phyloP scores from a whole-genome alignment of 2,888 invertebrate species.

The Sphaerophoria taeniata region DNA sequence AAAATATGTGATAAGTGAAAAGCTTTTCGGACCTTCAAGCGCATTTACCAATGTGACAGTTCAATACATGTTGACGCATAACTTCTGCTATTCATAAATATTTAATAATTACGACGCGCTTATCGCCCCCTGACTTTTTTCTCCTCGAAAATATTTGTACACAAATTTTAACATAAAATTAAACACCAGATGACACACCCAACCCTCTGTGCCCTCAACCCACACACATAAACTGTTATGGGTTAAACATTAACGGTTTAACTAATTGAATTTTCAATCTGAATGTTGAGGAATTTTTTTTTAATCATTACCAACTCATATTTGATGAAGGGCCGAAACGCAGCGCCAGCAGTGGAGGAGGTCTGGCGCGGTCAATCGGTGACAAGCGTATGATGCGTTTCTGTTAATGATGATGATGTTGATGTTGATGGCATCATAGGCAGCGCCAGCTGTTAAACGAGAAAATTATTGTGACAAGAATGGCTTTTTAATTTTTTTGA shows the following conservation, averaged over 20 bases:
- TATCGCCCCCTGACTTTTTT: neutral
- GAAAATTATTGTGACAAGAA: constrained; percentile 62
- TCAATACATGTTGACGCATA: constrained; percentile 46
- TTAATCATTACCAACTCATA: constrained; percentile 64
- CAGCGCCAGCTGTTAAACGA: constrained; percentile 63
- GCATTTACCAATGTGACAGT: constrained; percentile 26
- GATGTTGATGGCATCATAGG: constrained; percentile 50
- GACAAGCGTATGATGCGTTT: constrained; percentile 16
- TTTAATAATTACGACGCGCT: constrained; percentile 41
- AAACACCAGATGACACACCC: constrained; percentile 23
- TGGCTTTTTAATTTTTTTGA: constrained; percentile 9
- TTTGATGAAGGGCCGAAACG: constrained; percentile 55
- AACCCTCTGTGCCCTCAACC: neutral
- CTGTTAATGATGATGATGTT: constrained; percentile 50
- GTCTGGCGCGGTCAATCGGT: neutral
- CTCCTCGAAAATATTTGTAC: neutral
- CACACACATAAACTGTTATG: neutral
- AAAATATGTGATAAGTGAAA: constrained; percentile 61
- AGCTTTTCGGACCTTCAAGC: constrained; percentile 19
- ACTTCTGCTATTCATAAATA: constrained; percentile 41
- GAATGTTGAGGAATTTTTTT: constrained; percentile 63
- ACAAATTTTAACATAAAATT: constrained; percentile 13
- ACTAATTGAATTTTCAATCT: constrained; percentile 69
- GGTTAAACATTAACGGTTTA: constrained; percentile 45
- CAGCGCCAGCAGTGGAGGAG: no score